Base-by-base conservation (phyloP, 2,113 vertebrate genomes). In the Columba janthina region DNA sequence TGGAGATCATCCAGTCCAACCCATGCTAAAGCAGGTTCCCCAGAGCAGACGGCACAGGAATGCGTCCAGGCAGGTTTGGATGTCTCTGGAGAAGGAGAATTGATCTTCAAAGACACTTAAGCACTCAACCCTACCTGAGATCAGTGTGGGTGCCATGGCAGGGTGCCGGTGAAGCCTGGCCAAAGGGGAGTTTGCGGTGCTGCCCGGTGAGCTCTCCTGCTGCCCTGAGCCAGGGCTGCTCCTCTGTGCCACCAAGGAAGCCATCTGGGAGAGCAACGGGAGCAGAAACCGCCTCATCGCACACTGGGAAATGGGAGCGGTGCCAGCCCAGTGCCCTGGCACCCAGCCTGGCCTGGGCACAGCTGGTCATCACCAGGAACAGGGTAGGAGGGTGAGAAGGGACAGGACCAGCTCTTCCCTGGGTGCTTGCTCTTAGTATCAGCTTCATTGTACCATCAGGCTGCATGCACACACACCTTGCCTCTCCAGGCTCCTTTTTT, bases 211-310 rank as follows among this genome's bases (percentile, higher is more conserved):
- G 28, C 38, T 84, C 3, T 5, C 28, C 17, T 25, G 28, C 62
- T 79, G 51, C 34, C 15, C 36, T 2, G 5, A 34, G 74, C 46
- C 29, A 26, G 36, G 32, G 29, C 38, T 82, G 51, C n/a, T 48
- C 58, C 51, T 6, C 32, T 42, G 48, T 81, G 40, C 28, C 36
- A 5, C 18, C 28, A 28, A 64, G 42, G 77, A 31, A 57, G 17
- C 10, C 0, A 0, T 32, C 34, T 19, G 3, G 5, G 22, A 36
- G 28, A 71, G 57, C 40, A 60, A 88, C 64, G 34, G 31, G 34
- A 66, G 62, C 0, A 1, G 40, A 15, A 73, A 44, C 6, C 0
- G 0, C 19, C 44, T 54, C 38, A 34, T 50, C 28, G 17, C 36
- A 5, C 29, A 4, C 4, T 34, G 86, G 21, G n/a, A 50, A 61